Percentiles rank a stretch among this genome's conserved stretches.
These are phyloP conservation scores for Vesta saturnalis DNA, from an alignment of 2,888 invertebrate genomes.

Conservation along the genomic window DNA sequence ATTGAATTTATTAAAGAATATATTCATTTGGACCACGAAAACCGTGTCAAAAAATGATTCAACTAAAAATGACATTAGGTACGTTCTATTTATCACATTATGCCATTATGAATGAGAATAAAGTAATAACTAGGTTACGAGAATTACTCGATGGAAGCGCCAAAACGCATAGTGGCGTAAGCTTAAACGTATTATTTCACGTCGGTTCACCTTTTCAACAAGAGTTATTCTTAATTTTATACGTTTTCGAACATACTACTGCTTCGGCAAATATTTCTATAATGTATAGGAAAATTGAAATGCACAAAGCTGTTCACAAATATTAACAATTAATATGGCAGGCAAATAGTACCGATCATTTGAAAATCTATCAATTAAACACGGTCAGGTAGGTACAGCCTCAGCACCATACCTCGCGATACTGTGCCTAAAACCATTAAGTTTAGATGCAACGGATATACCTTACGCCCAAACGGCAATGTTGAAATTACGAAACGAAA, in stretches of 20 bases:
- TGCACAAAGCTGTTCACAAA: no score
- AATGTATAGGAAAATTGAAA: not conserved
- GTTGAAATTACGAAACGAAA: no score
- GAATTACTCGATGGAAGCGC: not conserved
- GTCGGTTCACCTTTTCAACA: not conserved
- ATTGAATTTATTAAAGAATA: not conserved
- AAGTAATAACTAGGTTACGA: not conserved
- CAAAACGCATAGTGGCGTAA: not conserved
- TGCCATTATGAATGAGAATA: not conserved
- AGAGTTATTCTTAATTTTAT: not conserved
- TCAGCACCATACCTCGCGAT: constrained; percentile 22
- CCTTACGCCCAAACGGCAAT: constrained; percentile 12
- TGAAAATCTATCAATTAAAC: constrained; percentile 14
- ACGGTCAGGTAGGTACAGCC: constrained; percentile 26
- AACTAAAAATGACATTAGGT: not conserved
- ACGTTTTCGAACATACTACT: not conserved
- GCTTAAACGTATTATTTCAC: not conserved
- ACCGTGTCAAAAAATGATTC: not conserved
- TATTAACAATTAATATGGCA: not conserved
- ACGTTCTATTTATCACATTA: not conserved
- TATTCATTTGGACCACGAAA: not conserved
- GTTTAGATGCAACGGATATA: not conserved
- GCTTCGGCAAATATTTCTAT: not conserved
- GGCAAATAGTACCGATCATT: no score
- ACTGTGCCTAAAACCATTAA: constrained; percentile 24